Evolutionary conservation across 1,140 invertebrate genomes (phyloP), one percentile per base, ranked within the genome.

Genomic region (Lethocerus indicus): DNA sequence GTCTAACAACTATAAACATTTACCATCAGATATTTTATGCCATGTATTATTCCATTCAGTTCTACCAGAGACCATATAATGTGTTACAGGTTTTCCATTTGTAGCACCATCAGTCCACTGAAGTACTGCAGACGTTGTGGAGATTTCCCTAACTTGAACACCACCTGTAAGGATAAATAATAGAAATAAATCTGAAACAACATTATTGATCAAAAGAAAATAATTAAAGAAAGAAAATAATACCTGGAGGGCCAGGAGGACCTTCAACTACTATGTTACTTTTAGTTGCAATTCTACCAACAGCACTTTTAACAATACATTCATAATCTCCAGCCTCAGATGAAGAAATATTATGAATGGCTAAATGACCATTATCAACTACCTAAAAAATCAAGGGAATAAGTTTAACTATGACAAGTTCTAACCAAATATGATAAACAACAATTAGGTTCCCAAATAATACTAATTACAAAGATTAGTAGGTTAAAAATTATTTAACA

Each of bases 61-160:
- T 49, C 80, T 71, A 2, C 81, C 87, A 57, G 84, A 76, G 26
- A 96, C 72, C 1, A 74, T 74, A 59, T 94, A 95, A 49, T 72
- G 70, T 1, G 64, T 67, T 49, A 92, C 85, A 1, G 70, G 74
- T 49, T 74, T 72, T 1, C 89, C 88, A 67, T 93, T 87, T 13
- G 74, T 72, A 21, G 85, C 79, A 21, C 88, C 88, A 65, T 93
- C 87, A 0, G 85, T 90, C 90, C 90, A 95, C 55, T 80, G 74
- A 29, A 97, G 67, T 1, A 73, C 78, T 0, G 83, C 83, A 5
- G 80, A 82, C 21, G 73, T 81, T 57, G 79, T 79, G 20, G 76
- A 74, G 21, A 88, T 75, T 54, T 79, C 78, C 12, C 79, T 67
- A 3, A 87, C 79, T 61, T 83, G 77, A 7, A 87, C 67, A 29